These are phyloP conservation scores for Heliconius eleuchia DNA, from an alignment of 1,140 invertebrate genomes.

Conservation along the genomic window DNA sequence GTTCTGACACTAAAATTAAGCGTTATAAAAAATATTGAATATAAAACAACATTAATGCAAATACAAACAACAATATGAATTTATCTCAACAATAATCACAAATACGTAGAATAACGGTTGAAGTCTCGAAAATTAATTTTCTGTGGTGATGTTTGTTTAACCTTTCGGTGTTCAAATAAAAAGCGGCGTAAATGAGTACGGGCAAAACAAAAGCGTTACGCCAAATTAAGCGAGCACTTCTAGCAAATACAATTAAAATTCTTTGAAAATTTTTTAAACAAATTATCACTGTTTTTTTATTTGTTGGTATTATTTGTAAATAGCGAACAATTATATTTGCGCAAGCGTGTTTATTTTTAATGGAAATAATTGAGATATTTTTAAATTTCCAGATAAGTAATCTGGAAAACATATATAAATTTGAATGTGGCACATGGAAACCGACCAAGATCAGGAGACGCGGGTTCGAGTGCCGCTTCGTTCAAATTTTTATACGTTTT, in stretches of 20 bases:
- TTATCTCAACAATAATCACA: conserved; percentile 18
- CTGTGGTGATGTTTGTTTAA: conserved; percentile 33
- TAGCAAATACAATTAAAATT: conserved; percentile 5
- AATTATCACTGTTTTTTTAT: not conserved
- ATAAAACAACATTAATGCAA: not conserved
- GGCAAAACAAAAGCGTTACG: conserved; percentile 34
- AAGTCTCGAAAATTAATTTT: conserved; percentile 29
- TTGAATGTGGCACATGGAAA: too few relatives aligned
- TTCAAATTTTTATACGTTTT: too few relatives aligned
- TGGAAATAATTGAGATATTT: too few relatives aligned
- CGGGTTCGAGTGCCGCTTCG: too few relatives aligned
- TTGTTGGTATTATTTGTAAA: not conserved
- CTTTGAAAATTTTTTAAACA: not conserved
- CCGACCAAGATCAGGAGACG: too few relatives aligned
- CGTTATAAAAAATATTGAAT: not conserved
- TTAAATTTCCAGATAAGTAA: too few relatives aligned
- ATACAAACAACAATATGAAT: conserved; percentile 8
- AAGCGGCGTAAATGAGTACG: conserved; percentile 35
- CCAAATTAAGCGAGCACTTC: conserved; percentile 35
- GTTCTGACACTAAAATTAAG: not conserved
- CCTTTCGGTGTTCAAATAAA: conserved; percentile 41
- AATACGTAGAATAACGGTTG: conserved; percentile 22
- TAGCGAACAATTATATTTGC: too few relatives aligned
- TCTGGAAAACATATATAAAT: too few relatives aligned
- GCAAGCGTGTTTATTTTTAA: too few relatives aligned